Percentiles rank a stretch among this genome's conserved stretches.
phyloP scores from a whole-genome alignment of 1,140 invertebrate genomes.

The Euura lappo region DNA sequence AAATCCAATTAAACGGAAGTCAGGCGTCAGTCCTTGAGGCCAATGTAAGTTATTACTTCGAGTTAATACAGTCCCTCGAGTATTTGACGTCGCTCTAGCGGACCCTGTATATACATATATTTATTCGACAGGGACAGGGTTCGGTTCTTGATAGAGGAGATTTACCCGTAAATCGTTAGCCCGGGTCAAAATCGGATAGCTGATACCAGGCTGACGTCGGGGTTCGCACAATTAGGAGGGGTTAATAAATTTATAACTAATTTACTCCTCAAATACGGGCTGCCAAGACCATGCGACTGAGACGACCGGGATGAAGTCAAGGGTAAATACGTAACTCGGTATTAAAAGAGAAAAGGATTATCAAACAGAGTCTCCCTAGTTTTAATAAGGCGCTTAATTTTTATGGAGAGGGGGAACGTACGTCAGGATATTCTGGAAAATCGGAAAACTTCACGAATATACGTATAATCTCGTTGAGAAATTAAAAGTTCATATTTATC shows the following conservation, averaged over 20 bases:
- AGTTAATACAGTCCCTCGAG: neutral
- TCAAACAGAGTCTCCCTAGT: too few species aligned
- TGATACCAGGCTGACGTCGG: neutral
- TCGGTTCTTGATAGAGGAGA: neutral
- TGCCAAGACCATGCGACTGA: neutral
- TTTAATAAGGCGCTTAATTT: too few species aligned
- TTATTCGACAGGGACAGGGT: neutral
- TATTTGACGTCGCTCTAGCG: neutral
- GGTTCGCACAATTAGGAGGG: neutral
- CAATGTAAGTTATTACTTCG: neutral
- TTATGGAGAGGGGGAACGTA: too few species aligned
- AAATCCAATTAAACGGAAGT: neutral
- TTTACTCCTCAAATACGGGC: slow-evolving; percentile 6
- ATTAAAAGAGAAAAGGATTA: too few species aligned
- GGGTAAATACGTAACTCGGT: too few species aligned
- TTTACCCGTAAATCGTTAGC: neutral
- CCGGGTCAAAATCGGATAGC: neutral
- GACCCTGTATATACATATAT: too few species aligned
- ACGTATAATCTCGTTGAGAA: neutral
- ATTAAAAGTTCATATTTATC: slow-evolving; percentile 3
- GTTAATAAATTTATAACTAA: slow-evolving; percentile 6
- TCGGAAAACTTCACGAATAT: too few species aligned
- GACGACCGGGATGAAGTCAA: too few species aligned
- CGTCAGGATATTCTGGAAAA: too few species aligned
- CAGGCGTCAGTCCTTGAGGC: neutral